phyloP scores from a whole-genome alignment of 2,113 vertebrate species.

The Xenopus borealis region DNA sequence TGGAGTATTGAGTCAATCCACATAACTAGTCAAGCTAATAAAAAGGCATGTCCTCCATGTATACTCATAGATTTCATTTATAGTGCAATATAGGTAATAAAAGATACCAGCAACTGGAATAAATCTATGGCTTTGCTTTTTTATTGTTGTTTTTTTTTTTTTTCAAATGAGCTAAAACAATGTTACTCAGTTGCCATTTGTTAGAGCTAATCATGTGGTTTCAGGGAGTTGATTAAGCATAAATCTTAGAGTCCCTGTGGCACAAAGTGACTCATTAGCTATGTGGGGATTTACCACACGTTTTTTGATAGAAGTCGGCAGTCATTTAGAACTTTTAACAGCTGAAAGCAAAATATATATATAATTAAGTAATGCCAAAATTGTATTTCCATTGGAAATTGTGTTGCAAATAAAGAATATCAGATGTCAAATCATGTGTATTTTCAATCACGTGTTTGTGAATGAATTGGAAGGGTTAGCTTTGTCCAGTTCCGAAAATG shows the following conservation, averaged over 20 bases:
- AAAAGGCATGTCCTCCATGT: too few relatives aligned
- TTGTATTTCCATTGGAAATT: not conserved
- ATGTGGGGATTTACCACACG: slow-evolving; percentile 22
- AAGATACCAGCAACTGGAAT: not conserved
- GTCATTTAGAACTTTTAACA: not conserved
- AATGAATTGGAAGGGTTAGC: not conserved
- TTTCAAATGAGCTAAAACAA: slow-evolving; percentile 16
- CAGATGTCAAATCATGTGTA: not conserved
- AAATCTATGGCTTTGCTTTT: not conserved
- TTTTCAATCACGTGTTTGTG: not conserved
- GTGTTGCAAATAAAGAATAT: slow-evolving; percentile 2
- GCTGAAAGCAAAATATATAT: too few relatives aligned
- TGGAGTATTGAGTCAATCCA: too few relatives aligned
- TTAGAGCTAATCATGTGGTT: slow-evolving; percentile 17
- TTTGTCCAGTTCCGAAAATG: too few relatives aligned
- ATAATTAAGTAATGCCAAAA: not conserved
- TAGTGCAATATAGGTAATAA: too few relatives aligned
- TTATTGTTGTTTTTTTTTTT: not conserved
- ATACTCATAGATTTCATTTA: too few relatives aligned
- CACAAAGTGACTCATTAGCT: slow-evolving; percentile 16
- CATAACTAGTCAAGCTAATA: too few relatives aligned
- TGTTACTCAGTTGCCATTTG: slow-evolving; percentile 1
- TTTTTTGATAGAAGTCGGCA: slow-evolving; percentile 5
- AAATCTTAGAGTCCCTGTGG: slow-evolving; percentile 1
- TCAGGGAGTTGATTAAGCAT: slow-evolving; percentile 17